Conservation (phyloP, 1,140 invertebrate species). For the Lordiphosa clarofinis region DNA sequence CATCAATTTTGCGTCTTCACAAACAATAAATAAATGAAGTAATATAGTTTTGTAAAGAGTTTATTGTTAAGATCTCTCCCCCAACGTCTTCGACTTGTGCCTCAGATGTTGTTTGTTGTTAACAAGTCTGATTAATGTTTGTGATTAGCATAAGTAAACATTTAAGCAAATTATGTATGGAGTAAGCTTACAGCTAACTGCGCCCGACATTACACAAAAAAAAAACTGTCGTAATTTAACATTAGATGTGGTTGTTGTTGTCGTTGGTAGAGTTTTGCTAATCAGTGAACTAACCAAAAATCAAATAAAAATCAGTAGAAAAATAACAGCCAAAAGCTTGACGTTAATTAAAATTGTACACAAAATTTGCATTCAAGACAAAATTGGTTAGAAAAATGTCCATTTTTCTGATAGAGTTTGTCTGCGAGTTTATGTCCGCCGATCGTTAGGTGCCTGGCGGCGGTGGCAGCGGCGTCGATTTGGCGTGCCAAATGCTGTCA, state of each 20-base stretch:
- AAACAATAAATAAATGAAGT: constrained; percentile 2
- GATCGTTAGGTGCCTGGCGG: constrained; percentile 18
- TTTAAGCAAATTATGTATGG: constrained; percentile 61
- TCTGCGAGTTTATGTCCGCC: constrained; percentile 54
- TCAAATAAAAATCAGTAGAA: constrained; percentile 18
- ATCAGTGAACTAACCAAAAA: constrained; percentile 39
- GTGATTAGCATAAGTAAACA: constrained; percentile 72
- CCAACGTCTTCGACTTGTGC: constrained; percentile 47
- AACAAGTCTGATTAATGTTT: constrained; percentile 68
- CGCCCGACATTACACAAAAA: constrained; percentile 33
- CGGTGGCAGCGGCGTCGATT: constrained; percentile 34
- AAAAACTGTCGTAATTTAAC: constrained; percentile 57
- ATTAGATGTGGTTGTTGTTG: constrained; percentile 55
- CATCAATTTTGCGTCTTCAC: constrained; percentile 40
- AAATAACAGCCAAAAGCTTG: constrained; percentile 40
- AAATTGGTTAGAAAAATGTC: constrained; percentile 56
- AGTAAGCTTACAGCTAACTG: constrained; percentile 19
- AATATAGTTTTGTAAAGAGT: constrained; percentile 5
- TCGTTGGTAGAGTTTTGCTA: constrained; percentile 20
- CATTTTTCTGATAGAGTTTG: constrained; percentile 53
- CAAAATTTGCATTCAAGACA: constrained; percentile 72
- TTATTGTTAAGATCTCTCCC: constrained; percentile 3
- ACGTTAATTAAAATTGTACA: constrained; percentile 71
- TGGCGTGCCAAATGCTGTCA: constrained; percentile 49
- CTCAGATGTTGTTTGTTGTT: constrained; percentile 38